Percentiles rank a stretch among this genome's conserved stretches.
Conservation (phyloP, 2,113 vertebrate species). For the Malaclemys terrapin region DNA sequence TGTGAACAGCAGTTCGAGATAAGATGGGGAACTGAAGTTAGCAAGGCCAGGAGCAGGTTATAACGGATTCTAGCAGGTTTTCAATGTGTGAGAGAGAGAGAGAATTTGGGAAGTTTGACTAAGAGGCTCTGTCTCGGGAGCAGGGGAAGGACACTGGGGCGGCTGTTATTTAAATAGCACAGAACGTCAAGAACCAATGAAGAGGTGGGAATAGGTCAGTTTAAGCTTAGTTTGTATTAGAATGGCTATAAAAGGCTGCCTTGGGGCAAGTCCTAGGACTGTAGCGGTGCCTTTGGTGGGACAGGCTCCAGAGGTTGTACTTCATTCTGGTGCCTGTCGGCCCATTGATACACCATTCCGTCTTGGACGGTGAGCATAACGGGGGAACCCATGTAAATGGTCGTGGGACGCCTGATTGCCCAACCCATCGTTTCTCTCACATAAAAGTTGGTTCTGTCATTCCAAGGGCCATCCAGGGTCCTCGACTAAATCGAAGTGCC, state of each 20-base stretch:
- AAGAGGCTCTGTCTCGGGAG: neutral
- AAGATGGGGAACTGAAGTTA: neutral
- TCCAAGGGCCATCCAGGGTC: neutral
- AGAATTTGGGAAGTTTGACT: neutral
- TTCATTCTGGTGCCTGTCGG: too few species aligned
- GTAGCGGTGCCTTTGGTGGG: too few species aligned
- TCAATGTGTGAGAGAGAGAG: too few species aligned
- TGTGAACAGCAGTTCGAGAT: too few species aligned
- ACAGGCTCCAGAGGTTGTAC: too few species aligned
- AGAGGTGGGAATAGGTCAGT: neutral
- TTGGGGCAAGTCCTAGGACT: neutral
- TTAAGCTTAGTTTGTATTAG: neutral
- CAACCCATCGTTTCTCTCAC: too few species aligned
- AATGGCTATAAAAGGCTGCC: neutral
- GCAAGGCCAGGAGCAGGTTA: neutral
- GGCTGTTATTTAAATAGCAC: neutral
- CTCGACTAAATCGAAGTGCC: too few species aligned
- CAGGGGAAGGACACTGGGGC: neutral
- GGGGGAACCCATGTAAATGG: too few species aligned
- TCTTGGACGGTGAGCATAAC: rapidly evolving
- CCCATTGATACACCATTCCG: too few species aligned
- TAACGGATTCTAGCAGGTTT: too few species aligned
- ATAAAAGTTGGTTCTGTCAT: neutral
- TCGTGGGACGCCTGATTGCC: neutral
- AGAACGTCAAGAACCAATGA: neutral